Percentiles rank a stretch among this genome's conserved stretches.
These are phyloP conservation scores for Mimas tiliae DNA, from an alignment of 2,888 invertebrate species.

Conservation along the genomic window DNA sequence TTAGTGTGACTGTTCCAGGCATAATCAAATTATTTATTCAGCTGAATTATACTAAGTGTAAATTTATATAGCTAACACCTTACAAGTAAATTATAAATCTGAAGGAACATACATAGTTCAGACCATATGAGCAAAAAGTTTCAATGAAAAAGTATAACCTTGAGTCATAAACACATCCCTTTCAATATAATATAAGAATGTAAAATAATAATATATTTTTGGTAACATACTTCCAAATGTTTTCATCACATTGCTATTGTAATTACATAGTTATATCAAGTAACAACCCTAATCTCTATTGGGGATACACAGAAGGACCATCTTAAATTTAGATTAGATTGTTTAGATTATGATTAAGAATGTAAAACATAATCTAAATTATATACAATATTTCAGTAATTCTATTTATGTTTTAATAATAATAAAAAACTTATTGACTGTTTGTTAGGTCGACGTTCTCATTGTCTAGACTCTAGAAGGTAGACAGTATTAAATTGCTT, in stretches of 20 bases:
- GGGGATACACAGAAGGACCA: too few relatives aligned
- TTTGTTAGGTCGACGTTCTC: constrained; percentile 12
- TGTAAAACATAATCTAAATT: neutral
- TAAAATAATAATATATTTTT: too few relatives aligned
- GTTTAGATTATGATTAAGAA: neutral
- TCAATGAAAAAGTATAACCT: constrained; percentile 8
- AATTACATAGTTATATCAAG: too few relatives aligned
- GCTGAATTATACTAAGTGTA: too few relatives aligned
- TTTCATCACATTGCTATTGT: neutral
- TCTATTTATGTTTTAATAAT: too few relatives aligned
- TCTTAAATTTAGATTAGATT: too few relatives aligned
- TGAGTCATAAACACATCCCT: neutral
- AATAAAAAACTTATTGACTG: neutral
- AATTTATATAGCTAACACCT: neutral
- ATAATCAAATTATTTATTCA: too few relatives aligned
- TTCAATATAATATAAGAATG: too few relatives aligned
- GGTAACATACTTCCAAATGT: neutral
- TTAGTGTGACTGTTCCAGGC: too few relatives aligned
- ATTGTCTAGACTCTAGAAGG: constrained; percentile 28
- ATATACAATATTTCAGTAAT: too few relatives aligned
- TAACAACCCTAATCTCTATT: too few relatives aligned
- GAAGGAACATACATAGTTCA: neutral
- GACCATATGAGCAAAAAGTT: neutral
- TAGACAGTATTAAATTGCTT: constrained; percentile 55
- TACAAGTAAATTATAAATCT: constrained; percentile 7